A percentile compares a stretch with the other conserved stretches of the same genome.
These are phyloP conservation scores for Parazoanthus atlanticus DNA, from an alignment of 92 coral and sea anemone species.

Conservation along the genomic window DNA sequence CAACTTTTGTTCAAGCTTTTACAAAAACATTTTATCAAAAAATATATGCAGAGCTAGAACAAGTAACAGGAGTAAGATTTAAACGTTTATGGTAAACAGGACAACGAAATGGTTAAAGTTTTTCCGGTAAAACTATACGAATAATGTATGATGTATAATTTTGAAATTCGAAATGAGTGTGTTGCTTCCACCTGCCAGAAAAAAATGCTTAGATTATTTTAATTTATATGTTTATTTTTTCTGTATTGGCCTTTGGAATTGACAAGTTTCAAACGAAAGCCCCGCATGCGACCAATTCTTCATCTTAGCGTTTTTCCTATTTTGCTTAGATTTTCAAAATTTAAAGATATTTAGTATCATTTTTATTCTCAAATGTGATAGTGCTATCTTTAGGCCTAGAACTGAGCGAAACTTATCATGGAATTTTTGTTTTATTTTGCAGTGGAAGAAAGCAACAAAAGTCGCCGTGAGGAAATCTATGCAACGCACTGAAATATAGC, in stretches of 20 bases:
- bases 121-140: background rate
- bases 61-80: background rate
- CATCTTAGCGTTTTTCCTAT: background rate
- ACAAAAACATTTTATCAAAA: background rate
- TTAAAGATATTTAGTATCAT: background rate
- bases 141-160: background rate
- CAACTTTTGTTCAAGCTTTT: background rate
- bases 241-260: background rate
- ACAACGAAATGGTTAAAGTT: background rate
- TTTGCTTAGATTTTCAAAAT: background rate
- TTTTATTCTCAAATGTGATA: background rate
- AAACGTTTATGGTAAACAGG: background rate
- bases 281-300: background rate
- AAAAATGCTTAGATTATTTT: background rate
- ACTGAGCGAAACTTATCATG: background rate
- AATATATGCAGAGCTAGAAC: background rate
- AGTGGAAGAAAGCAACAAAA: constrained; percentile 39
- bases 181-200: background rate
- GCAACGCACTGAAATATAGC: background rate
- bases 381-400: background rate
- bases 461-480: background rate
- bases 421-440: constrained; percentile 6
- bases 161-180: background rate
- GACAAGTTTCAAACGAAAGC: constrained; percentile 6
- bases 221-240: background rate